Base-by-base conservation (phyloP, 92 coral and sea anemone species). In the Diadumene lineata region DNA sequence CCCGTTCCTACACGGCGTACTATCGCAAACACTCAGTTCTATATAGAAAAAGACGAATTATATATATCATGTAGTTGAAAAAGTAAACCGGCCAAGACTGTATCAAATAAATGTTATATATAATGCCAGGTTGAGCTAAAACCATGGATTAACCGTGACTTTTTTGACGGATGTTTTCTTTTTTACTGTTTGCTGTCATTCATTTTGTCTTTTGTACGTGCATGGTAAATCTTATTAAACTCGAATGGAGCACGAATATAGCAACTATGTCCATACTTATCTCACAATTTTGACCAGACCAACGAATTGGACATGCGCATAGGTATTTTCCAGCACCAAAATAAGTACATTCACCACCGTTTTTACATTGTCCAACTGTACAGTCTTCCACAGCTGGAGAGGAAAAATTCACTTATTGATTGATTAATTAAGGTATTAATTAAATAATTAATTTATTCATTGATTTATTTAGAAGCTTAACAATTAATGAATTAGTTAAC, bases 321-420 rank as follows among this genome's bases (percentile, higher is more conserved):
- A 21, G 1, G 43, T 62, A 62, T 10, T 28, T 28, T 10, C 68
- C 68, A 26, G 31, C 1, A 28, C 68, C 68, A 62, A 62, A 62
- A 23, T 62, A 62, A 7, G 38, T 62, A 62, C 68, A 62, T 28
- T 28, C 27, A 7, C 68, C 68, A 1, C 68, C 43, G n/a, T 62
- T 62, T 62, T 62, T 62, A 30, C 68, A 62, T 30, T 62, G 68
- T 15, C 43, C 68, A 8, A 23, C 43, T 18, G n/a, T 22, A 62
- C 68, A 62, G 68, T 62, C 19, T 31, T 62, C 68, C 21, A 62
- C 31, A 23, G 68, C 68, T 62, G 38, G 15, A 17, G 17, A n/a
- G n/a, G n/a, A n/a, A n/a, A n/a, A n/a, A n/a, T n/a, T n/a, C n/a
- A n/a, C n/a, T n/a, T n/a, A n/a, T n/a, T n/a, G n/a, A n/a, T n/a